Evolutionary conservation across 2,888 invertebrate genomes (phyloP).

Genomic region (Campoplex capitator): DNA sequence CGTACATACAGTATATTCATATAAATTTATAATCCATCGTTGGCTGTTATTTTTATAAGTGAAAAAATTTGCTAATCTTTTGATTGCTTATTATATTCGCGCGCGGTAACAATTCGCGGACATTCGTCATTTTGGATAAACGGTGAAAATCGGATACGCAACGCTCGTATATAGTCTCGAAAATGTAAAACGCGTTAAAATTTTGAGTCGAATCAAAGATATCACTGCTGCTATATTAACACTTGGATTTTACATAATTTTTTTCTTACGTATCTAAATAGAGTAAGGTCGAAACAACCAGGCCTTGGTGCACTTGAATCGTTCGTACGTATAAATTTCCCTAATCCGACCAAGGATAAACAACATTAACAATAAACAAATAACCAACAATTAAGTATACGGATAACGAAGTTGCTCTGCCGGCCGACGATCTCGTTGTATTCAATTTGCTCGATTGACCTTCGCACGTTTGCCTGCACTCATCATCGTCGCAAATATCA

Average conservation of each 20-base stretch:
- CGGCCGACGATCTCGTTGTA: conserved; percentile 62
- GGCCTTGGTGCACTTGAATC: not conserved
- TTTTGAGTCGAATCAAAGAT: not conserved
- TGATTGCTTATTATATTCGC: not conserved
- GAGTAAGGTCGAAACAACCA: too few relatives aligned
- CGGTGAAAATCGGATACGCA: too few relatives aligned
- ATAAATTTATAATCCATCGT: not conserved
- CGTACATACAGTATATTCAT: not conserved
- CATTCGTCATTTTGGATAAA: too few relatives aligned
- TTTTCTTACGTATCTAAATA: too few relatives aligned
- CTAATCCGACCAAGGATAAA: conserved; percentile 29
- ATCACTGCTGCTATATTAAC: too few relatives aligned
- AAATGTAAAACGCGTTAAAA: not conserved
- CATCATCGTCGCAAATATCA: conserved; percentile 92
- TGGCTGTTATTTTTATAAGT: not conserved
- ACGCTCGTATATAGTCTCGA: not conserved
- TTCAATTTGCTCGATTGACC: conserved; percentile 79
- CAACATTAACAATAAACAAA: conserved; percentile 49
- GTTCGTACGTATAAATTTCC: not conserved
- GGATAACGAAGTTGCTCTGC: conserved; percentile 53
- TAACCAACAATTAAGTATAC: conserved; percentile 69
- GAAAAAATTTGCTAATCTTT: not conserved
- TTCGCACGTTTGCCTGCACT: conserved; percentile 86
- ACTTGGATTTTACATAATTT: too few relatives aligned
- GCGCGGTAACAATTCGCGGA: not conserved